These are phyloP conservation scores for Galeopsomyia nigrocyanea DNA, from an alignment of 2,888 invertebrate genomes.

Conservation along the genomic window DNA sequence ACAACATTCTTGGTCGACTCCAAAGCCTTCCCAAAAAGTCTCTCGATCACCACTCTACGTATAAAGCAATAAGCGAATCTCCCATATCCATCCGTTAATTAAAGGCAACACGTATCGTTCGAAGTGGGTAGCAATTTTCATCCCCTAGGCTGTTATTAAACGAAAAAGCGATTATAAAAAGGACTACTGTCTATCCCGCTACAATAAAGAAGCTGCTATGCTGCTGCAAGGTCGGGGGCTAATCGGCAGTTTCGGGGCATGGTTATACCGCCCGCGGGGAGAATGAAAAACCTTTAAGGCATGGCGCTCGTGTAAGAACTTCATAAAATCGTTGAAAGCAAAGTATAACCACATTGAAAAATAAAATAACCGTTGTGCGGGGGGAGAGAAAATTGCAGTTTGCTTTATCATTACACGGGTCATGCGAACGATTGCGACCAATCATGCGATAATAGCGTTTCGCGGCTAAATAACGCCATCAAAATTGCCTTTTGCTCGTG, in stretches of 20 bases:
- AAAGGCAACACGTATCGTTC: constrained; percentile 28
- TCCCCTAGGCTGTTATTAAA: constrained; percentile 31
- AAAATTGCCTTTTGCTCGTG: constrained; percentile 4
- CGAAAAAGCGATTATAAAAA: constrained; percentile 35
- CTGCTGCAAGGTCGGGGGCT: constrained; percentile 26
- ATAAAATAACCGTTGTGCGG: not conserved
- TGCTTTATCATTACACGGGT: constrained; percentile 23
- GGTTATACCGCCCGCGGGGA: constrained; percentile 3
- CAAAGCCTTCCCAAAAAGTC: constrained; percentile 1
- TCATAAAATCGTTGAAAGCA: constrained; percentile 21
- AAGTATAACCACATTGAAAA: not conserved
- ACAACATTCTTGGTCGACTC: not conserved
- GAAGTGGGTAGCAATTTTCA: constrained; percentile 21
- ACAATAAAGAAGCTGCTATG: constrained; percentile 34
- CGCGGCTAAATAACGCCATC: constrained; percentile 16
- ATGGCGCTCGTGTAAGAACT: constrained; percentile 8
- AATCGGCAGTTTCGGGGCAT: constrained; percentile 30
- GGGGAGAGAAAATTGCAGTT: not conserved
- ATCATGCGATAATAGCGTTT: constrained; percentile 17
- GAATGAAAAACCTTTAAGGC: constrained; percentile 14
- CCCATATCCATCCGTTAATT: constrained; percentile 30
- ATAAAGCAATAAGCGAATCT: constrained; percentile 33
- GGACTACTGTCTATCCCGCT: constrained; percentile 40
- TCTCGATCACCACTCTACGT: constrained; percentile 14
- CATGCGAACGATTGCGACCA: not conserved